Percentiles rank a stretch among this genome's conserved stretches.
phyloP scores from a whole-genome alignment of 2,797 vertebrate species.

The Danio albolineatus region DNA sequence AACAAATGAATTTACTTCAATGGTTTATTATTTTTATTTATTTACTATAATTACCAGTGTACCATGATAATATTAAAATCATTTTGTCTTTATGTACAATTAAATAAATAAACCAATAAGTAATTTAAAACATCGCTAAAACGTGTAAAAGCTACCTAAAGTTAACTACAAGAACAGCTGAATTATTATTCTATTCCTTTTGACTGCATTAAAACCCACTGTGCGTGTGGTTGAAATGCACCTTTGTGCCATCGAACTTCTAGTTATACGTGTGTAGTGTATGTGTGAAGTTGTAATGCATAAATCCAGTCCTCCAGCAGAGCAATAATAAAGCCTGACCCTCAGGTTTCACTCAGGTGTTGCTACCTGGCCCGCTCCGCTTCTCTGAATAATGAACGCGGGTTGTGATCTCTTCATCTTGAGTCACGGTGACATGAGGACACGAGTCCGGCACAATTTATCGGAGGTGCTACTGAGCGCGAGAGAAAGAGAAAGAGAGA shows the following conservation, averaged over 20 bases:
- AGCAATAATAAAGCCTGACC: constrained; percentile 15
- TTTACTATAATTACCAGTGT: too few species aligned
- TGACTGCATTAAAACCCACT: background rate
- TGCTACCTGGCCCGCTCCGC: constrained; percentile 46
- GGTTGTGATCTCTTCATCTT: constrained; percentile 72
- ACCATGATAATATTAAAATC: background rate
- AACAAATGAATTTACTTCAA: too few species aligned
- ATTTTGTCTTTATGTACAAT: too few species aligned
- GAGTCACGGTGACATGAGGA: constrained; percentile 68
- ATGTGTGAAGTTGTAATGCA: background rate
- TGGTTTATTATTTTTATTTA: too few species aligned
- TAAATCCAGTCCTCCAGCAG: background rate
- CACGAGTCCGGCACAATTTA: constrained; percentile 75
- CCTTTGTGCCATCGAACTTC: background rate
- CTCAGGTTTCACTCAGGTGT: constrained; percentile 36
- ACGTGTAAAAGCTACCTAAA: too few species aligned
- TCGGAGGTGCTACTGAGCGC: constrained; percentile 58
- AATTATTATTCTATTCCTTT: background rate
- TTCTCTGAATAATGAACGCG: constrained; percentile 75
- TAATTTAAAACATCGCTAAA: too few species aligned
- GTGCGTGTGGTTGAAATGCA: background rate
- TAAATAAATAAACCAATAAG: too few species aligned
- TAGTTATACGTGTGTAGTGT: background rate
- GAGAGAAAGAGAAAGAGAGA: constrained; percentile 51
- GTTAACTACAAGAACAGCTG: background rate